Conservation (phyloP, 2,797 vertebrate genomes). For the Xiphophorus birchmanni region DNA sequence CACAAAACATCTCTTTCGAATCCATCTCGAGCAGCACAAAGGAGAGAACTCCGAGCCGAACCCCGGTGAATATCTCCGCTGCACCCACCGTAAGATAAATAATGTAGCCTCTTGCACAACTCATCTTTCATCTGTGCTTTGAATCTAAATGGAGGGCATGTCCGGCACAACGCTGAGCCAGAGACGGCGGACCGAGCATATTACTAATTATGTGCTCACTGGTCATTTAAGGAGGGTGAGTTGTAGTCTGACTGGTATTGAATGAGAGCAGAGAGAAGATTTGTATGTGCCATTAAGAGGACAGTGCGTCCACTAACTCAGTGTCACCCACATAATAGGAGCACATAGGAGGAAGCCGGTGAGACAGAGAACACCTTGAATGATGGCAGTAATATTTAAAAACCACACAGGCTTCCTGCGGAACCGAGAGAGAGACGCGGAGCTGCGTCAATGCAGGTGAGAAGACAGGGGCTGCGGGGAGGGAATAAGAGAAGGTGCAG, state of each 20-base stretch:
- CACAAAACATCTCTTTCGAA: slow-evolving; percentile 65
- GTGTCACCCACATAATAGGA: slow-evolving; percentile 32
- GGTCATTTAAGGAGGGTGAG: slow-evolving; percentile 63
- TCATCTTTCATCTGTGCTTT: slow-evolving; percentile 54
- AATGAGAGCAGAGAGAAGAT: slow-evolving; percentile 49
- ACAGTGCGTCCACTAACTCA: slow-evolving; percentile 46
- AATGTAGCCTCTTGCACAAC: slow-evolving; percentile 57
- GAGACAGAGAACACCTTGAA: slow-evolving; percentile 22
- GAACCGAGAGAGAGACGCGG: slow-evolving; percentile 30
- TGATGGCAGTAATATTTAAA: slow-evolving; percentile 19
- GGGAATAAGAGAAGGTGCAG: slow-evolving; percentile 18
- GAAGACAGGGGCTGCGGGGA: background rate
- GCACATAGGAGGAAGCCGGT: slow-evolving; percentile 13
- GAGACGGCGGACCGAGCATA: slow-evolving; percentile 48
- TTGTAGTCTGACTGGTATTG: slow-evolving; percentile 62
- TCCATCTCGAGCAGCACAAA: slow-evolving; percentile 66
- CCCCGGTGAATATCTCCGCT: slow-evolving; percentile 58
- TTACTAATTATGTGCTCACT: slow-evolving; percentile 63
- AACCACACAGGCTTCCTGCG: slow-evolving; percentile 37
- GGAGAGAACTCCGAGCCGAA: slow-evolving; percentile 45
- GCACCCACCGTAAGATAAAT: slow-evolving; percentile 63
- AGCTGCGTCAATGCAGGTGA: slow-evolving; percentile 60
- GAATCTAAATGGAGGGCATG: slow-evolving; percentile 39
- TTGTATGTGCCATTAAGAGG: slow-evolving; percentile 50
- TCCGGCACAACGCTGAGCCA: slow-evolving; percentile 25